phyloP scores from a whole-genome alignment of 1,140 invertebrate species.

The Gonioctena quinquepunctata region DNA sequence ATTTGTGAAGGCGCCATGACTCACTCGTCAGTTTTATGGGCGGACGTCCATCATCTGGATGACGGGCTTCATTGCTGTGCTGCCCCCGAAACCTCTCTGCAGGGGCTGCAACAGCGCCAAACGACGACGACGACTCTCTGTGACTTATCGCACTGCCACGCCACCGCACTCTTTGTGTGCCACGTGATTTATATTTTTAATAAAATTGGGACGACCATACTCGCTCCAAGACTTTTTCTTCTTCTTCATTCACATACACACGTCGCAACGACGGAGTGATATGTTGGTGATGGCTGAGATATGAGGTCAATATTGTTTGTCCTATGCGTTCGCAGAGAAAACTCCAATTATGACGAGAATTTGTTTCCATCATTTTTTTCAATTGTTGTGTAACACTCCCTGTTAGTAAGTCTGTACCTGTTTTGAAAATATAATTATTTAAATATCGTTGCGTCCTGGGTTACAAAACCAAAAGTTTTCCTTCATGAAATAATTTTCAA shows the following conservation, averaged over 20 bases:
- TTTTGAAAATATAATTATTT: too few species aligned
- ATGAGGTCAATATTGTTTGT: conserved; percentile 5
- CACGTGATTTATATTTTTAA: conserved; percentile 44
- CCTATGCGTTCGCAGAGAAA: neutral
- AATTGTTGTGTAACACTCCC: too few species aligned
- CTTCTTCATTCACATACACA: conserved; percentile 15
- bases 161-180: conserved; percentile 41
- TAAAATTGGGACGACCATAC: conserved; percentile 37
- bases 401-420: too few species aligned
- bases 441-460: too few species aligned
- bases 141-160: conserved; percentile 39
- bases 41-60: conserved; percentile 69
- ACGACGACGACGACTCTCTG: conserved; percentile 20
- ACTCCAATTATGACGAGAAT: too few species aligned
- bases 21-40: conserved; percentile 66
- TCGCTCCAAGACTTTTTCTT: neutral
- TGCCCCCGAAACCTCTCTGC: conserved; percentile 36
- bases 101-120: conserved; percentile 24
- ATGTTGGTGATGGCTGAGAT: conserved; percentile 11
- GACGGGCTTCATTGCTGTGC: conserved; percentile 67
- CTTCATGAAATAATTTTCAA: too few species aligned
- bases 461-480: too few species aligned
- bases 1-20: conserved; percentile 70
- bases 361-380: too few species aligned
- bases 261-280: conserved; percentile 1